Evolutionary conservation across 2,797 vertebrate species (phyloP).

Genomic region (Scolopax bukidnonensis): DNA sequence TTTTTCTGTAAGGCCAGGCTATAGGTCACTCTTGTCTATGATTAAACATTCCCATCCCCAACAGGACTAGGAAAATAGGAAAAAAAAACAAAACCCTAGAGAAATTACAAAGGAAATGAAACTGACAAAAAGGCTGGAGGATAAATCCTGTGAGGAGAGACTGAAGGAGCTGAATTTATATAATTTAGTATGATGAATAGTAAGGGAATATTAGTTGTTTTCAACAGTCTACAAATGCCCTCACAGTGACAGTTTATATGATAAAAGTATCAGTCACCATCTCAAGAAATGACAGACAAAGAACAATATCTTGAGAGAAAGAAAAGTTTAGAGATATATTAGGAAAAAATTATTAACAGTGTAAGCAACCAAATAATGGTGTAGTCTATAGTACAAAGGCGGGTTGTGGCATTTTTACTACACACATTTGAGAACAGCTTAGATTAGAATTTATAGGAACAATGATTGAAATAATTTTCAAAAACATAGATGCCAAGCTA

Average conservation of each 20-base stretch:
- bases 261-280: not conserved
- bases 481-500: not conserved
- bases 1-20: not conserved
- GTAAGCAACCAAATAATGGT: not conserved
- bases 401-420: not conserved
- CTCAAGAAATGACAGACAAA: not conserved
- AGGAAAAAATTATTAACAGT: not conserved
- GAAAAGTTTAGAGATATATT: not conserved
- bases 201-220: not conserved
- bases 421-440: not conserved
- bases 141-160: not conserved
- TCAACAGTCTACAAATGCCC: not conserved
- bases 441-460: not conserved
- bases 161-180: not conserved
- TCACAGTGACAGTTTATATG: not conserved
- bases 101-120: not conserved
- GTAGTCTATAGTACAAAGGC: not conserved
- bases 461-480: not conserved
- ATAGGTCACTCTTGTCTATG: not conserved
- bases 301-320: not conserved
- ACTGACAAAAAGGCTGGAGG: not conserved
- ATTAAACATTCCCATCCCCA: not conserved
- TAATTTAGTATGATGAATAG: not conserved
- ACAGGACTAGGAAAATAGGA: not conserved
- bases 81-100: not conserved